Percentiles rank a stretch among this genome's conserved stretches.
Conservation (phyloP, 2,888 invertebrate genomes). For the Diplazon laetatorius region DNA sequence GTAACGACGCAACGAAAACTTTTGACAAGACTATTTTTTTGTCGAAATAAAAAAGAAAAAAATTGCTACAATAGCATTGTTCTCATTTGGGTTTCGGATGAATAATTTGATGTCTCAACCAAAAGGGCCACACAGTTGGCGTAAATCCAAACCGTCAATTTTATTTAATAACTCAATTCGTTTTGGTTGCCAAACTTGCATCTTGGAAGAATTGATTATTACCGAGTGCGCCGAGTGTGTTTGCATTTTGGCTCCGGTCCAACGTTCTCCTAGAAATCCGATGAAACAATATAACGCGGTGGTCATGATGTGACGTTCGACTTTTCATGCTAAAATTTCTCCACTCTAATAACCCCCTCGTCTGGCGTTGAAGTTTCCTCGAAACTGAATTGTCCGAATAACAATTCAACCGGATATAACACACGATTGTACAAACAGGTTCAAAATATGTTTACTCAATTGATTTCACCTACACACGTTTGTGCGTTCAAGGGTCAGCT, state of each 20-base stretch:
- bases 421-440: background rate
- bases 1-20: background rate
- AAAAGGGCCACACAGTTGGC: conserved; percentile 46
- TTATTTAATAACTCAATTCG: conserved; percentile 35
- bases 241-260: conserved; percentile 52
- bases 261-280: conserved; percentile 52
- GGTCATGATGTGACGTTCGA: conserved; percentile 44
- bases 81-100: conserved; percentile 41
- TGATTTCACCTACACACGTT: background rate
- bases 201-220: conserved; percentile 59
- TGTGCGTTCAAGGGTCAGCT: background rate
- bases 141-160: conserved; percentile 55
- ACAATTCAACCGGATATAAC: conserved; percentile 11
- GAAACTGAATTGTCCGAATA: background rate
- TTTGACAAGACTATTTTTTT: background rate
- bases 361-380: background rate
- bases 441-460: background rate
- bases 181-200: conserved; percentile 18
- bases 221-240: conserved; percentile 43
- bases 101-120: conserved; percentile 44
- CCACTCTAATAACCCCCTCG: conserved; percentile 30
- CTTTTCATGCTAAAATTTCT: conserved; percentile 41
- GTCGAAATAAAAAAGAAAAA: background rate
- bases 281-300: conserved; percentile 55
- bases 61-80: conserved; percentile 16